Conservation (phyloP, 2,888 invertebrate species). For the Taphrorychus bicolor region DNA sequence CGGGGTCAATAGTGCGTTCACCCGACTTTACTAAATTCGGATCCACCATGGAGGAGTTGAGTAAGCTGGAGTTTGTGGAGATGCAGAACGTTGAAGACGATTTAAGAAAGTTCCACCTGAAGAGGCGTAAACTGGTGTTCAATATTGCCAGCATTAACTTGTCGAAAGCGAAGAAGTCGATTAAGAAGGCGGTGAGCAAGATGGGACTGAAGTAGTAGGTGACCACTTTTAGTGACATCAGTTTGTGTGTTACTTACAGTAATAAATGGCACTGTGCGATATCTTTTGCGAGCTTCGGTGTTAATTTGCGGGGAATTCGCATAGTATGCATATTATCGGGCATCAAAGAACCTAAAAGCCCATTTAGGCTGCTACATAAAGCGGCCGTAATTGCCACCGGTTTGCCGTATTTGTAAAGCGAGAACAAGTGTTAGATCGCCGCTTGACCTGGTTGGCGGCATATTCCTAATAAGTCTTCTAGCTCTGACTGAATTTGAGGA, state of each 20-base stretch:
- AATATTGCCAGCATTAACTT: conserved; percentile 15
- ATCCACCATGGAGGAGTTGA: conserved; percentile 26
- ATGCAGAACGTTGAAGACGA: conserved; percentile 26
- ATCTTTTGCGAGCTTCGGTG: too few relatives aligned
- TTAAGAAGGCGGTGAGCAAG: conserved; percentile 24
- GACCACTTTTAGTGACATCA: too few relatives aligned
- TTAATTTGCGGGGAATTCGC: too few relatives aligned
- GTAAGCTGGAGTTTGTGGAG: conserved; percentile 32
- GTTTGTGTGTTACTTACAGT: too few relatives aligned
- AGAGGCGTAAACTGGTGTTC: conserved; percentile 27
- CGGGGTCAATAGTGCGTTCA: background rate
- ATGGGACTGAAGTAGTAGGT: conserved; percentile 15
- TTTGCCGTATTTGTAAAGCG: conserved; percentile 32
- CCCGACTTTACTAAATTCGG: conserved; percentile 17
- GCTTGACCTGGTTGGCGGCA: conserved; percentile 24
- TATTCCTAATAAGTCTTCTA: conserved; percentile 6
- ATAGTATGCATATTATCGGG: conserved; percentile 17
- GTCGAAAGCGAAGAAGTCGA: conserved; percentile 22
- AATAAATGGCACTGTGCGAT: background rate
- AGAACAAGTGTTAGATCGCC: conserved; percentile 24
- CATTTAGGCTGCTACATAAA: conserved; percentile 22
- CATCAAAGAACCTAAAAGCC: conserved; percentile 12
- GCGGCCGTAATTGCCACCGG: conserved; percentile 17
- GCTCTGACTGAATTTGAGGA: background rate
- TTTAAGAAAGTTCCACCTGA: conserved; percentile 24